Evolutionary conservation across 2,888 invertebrate genomes (phyloP).

Genomic region (Branchipolynoe longqiensis): DNA sequence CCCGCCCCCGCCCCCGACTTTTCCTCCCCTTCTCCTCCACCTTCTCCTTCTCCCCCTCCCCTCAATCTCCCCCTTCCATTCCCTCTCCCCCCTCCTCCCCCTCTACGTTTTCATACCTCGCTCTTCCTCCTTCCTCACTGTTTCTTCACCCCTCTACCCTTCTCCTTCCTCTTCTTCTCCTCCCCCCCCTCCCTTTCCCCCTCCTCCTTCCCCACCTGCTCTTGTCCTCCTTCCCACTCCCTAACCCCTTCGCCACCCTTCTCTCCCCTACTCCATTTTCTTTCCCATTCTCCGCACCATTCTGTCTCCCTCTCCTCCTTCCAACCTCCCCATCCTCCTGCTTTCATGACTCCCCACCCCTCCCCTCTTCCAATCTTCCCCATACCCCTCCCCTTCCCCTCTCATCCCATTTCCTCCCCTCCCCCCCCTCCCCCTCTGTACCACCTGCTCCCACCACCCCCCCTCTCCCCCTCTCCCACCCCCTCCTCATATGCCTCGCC

Average conservation of each 20-base stretch:
- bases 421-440: background rate
- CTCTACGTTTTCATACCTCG: too few species aligned
- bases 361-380: background rate
- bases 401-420: background rate
- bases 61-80: background rate
- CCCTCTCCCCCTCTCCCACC: background rate
- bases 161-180: background rate
- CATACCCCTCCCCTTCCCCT: background rate
- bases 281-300: background rate
- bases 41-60: background rate
- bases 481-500: too few species aligned
- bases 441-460: conserved; percentile 1
- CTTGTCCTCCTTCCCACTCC: background rate
- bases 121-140: background rate
- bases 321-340: too few species aligned
- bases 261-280: background rate
- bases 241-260: too few species aligned
- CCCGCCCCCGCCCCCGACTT: background rate
- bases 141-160: background rate
- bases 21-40: too few species aligned
- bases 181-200: background rate
- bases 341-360: background rate
- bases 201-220: background rate
- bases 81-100: background rate
- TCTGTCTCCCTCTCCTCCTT: background rate